Evolutionary conservation across 2,888 invertebrate species (phyloP).

Genomic region (Kryphioiulus occultus): DNA sequence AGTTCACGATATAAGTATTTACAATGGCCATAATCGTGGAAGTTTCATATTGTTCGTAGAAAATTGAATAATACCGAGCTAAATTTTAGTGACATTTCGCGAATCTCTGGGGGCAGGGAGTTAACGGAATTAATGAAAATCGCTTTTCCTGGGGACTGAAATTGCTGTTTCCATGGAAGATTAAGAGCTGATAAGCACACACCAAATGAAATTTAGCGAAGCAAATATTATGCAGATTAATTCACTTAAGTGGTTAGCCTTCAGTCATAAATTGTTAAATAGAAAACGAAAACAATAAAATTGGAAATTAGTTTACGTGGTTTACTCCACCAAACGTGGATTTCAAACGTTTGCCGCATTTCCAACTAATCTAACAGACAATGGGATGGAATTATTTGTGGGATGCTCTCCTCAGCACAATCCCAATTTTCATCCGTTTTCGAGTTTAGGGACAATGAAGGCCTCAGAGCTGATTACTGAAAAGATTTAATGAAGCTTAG

Average conservation of each 20-base stretch:
- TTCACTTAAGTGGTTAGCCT: constrained; percentile 35
- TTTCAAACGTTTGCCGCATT: background rate
- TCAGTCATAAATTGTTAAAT: constrained; percentile 31
- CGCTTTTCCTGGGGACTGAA: background rate
- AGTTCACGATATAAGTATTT: background rate
- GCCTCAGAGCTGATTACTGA: constrained; percentile 1
- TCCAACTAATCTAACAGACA: constrained; percentile 20
- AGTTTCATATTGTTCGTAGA: constrained; percentile 21
- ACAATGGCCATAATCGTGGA: background rate
- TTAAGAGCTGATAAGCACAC: constrained; percentile 35
- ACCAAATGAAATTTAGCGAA: constrained; percentile 20
- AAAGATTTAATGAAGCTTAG: constrained; percentile 20
- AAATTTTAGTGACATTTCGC: constrained; percentile 20
- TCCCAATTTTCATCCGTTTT: constrained; percentile 17
- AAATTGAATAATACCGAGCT: constrained; percentile 31
- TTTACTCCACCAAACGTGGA: constrained; percentile 18
- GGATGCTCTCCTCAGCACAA: background rate
- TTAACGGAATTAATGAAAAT: constrained; percentile 31
- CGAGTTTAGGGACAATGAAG: constrained; percentile 12
- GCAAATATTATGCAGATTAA: constrained; percentile 35
- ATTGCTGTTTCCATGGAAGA: constrained; percentile 15
- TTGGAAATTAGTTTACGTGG: constrained; percentile 28
- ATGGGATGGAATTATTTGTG: constrained; percentile 26
- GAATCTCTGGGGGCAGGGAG: background rate
- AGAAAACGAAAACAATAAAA: constrained; percentile 31